A percentile compares a stretch with the other conserved stretches of the same genome.
phyloP scores from a whole-genome alignment of 2,113 vertebrate species.

The Rhinichthys klamathensis region DNA sequence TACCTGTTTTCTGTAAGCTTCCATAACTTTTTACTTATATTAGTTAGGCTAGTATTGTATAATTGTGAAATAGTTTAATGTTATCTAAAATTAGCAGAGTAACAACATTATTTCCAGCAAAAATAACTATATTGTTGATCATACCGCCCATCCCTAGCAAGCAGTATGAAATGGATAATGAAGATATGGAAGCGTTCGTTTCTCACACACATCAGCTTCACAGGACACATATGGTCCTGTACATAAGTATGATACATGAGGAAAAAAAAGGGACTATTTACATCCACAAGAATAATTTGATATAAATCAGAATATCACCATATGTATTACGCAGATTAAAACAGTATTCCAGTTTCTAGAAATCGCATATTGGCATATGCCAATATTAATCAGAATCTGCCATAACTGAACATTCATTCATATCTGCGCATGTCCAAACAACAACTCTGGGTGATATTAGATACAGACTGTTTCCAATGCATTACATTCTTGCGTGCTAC shows the following conservation, averaged over 20 bases:
- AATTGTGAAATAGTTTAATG: no score
- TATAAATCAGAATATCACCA: no score
- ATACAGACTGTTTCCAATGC: background rate
- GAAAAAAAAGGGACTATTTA: background rate
- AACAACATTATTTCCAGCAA: background rate
- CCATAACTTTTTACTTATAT: no score
- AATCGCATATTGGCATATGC: background rate
- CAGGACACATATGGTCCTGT: background rate
- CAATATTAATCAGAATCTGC: background rate
- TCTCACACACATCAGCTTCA: background rate
- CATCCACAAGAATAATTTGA: background rate
- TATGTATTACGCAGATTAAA: background rate
- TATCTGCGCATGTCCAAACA: background rate
- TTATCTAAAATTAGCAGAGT: background rate
- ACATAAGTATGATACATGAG: background rate
- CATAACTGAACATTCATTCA: background rate
- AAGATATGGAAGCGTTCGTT: background rate
- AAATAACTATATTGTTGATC: no score
- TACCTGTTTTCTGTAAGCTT: no score
- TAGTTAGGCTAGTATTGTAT: no score
- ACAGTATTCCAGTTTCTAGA: background rate
- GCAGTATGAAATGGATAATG: background rate
- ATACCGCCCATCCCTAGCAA: background rate
- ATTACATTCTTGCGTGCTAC: background rate
- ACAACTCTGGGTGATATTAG: background rate